Base-by-base conservation (phyloP, 2,888 invertebrate species). In the Steromphala cineraria region DNA sequence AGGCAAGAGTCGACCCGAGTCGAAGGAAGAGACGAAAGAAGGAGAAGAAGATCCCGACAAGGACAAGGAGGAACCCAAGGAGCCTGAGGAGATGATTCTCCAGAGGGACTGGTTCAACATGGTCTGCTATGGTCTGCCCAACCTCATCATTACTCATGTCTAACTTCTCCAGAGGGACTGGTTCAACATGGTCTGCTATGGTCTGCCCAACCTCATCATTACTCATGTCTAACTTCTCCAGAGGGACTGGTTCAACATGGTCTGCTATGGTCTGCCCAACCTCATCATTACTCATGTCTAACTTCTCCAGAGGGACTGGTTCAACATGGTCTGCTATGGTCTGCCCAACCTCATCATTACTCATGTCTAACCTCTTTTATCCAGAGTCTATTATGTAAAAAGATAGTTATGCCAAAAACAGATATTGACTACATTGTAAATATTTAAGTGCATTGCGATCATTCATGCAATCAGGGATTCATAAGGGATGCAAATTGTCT, bases 91-190 rank as follows among this genome's bases (percentile, higher is more conserved):
- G 17, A 83, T 85, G 10, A 84, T 85, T 19, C 46, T 86, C 7
- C 84, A 88, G n/a, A 85, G 90, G 77, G 81, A 87, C 21, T 90
- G 90, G 87, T 93, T 88, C 82, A 93, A 93, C 81, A 89, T 91
- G 87, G 92, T 93, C 19, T 92, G 92, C 77, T 93, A 93, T 83
- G 93, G 93, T n/a, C 87, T 93, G 74, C 93, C 93, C 8, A 93
- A 92, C 81, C 75, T 93, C 13, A 84, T 93, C 19, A 89, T 93
- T 17, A 89, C 92, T 7, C 92, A 92, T 81, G 55, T 89, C 1
- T 86, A 71, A 46, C 28, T 46, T 46, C 10, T 46, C n/a, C n/a
- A n/a, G n/a, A n/a, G n/a, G n/a, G n/a, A n/a, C n/a, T n/a, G n/a
- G n/a, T n/a, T n/a, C n/a, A n/a, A n/a, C n/a, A n/a, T n/a, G n/a